Percentiles rank a stretch among this genome's conserved stretches.
phyloP scores from a whole-genome alignment of 2,888 invertebrate genomes.

The Frankliniella intonsa region DNA sequence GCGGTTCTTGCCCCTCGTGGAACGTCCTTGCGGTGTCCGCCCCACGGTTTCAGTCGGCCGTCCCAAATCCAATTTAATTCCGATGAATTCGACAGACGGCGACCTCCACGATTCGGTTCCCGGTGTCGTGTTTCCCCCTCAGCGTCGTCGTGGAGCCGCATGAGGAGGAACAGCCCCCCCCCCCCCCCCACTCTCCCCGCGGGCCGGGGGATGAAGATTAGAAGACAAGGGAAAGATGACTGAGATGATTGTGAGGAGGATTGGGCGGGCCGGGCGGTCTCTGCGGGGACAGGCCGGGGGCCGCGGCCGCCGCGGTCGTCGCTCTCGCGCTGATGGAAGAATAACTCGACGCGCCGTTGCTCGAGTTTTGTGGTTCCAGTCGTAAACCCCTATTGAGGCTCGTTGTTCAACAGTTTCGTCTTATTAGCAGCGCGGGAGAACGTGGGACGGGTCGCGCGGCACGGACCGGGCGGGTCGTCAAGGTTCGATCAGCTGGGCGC shows the following conservation, averaged over 20 bases:
- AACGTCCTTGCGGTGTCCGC: neutral
- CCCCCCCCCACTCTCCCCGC: no score
- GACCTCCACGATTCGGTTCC: neutral
- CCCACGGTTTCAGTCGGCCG: neutral
- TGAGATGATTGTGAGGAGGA: no score
- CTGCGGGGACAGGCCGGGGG: no score
- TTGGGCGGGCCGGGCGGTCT: no score
- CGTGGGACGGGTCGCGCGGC: no score
- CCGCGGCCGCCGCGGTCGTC: neutral
- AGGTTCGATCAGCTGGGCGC: no score
- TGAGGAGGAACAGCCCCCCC: no score
- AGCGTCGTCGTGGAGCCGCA: no score
- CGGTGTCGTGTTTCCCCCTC: conserved; percentile 1
- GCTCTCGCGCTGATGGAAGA: no score
- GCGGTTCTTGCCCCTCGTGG: neutral
- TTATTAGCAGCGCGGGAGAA: neutral
- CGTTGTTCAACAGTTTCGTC: conserved; percentile 8
- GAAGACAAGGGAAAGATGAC: no score
- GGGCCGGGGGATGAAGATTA: no score
- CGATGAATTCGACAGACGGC: neutral
- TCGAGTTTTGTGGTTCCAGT: neutral
- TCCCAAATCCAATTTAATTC: neutral
- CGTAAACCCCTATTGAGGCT: conserved; percentile 6
- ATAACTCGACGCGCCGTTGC: neutral
- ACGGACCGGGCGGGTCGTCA: no score